A percentile compares a stretch with the other conserved stretches of the same genome.
Conservation (phyloP, 2,888 invertebrate genomes). For the Caprella mutica region DNA sequence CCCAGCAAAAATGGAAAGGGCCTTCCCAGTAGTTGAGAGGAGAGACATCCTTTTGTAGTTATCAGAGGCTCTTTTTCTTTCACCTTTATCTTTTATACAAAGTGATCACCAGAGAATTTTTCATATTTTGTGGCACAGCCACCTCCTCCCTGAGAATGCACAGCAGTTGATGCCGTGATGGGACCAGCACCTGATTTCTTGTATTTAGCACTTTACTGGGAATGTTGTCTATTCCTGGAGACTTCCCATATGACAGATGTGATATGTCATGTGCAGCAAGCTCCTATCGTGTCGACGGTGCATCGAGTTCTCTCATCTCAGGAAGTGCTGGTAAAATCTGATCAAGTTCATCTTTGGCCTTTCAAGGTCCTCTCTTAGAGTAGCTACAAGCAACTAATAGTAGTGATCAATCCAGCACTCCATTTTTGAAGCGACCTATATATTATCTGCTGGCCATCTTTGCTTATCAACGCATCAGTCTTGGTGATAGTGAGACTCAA, state of each 20-base stretch:
- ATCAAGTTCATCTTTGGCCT: background rate
- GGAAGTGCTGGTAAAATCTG: background rate
- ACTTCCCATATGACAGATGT: background rate
- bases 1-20: background rate
- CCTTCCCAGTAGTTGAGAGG: constrained; percentile 6
- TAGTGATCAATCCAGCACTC: constrained; percentile 15
- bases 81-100: constrained; percentile 11
- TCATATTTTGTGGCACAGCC: background rate
- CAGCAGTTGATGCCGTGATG: too few relatives aligned
- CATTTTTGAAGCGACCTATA: background rate
- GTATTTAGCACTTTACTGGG: too few relatives aligned
- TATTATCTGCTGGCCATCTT: constrained; percentile 2
- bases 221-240: background rate
- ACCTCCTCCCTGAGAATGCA: constrained; percentile 7
- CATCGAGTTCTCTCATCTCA: background rate
- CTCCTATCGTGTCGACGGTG: background rate
- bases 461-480: too few relatives aligned
- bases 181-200: too few relatives aligned
- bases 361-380: background rate
- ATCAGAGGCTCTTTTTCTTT: background rate
- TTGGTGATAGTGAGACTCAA: too few relatives aligned
- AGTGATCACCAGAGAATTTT: background rate
- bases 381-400: background rate
- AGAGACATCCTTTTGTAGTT: constrained; percentile 5
- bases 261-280: background rate